phyloP scores from a whole-genome alignment of 2,797 vertebrate genomes.

The Anguilla pacifica region DNA sequence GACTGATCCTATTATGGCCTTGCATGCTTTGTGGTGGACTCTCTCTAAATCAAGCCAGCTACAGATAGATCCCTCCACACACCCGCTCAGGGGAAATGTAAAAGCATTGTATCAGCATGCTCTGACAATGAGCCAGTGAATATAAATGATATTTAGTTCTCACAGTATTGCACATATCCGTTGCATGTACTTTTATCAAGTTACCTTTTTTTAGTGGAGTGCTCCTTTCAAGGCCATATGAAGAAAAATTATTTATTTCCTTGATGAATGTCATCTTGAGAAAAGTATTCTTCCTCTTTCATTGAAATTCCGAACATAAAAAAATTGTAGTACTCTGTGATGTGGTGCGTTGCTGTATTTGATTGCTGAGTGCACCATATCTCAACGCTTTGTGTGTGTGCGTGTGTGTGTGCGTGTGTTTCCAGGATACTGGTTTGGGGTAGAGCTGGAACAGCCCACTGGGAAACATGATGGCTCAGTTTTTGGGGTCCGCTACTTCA shows the following conservation, averaged over 20 bases:
- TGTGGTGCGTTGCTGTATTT: neutral
- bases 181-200: neutral
- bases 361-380: neutral
- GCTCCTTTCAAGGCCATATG: no score
- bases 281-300: neutral
- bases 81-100: neutral
- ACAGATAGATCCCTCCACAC: neutral
- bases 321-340: neutral
- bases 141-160: neutral
- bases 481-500: slow-evolving; percentile 91
- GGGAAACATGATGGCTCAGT: slow-evolving; percentile 93
- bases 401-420: slow-evolving; percentile 26
- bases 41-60: neutral
- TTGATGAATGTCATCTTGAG: no score
- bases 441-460: slow-evolving; percentile 86
- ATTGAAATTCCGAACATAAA: neutral
- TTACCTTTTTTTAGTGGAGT: no score
- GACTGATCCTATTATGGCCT: neutral
- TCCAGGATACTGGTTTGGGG: slow-evolving; percentile 89
- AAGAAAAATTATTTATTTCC: no score
- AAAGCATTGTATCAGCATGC: neutral
- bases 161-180: neutral
- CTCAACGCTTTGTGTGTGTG: neutral
- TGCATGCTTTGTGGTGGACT: neutral
- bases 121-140: neutral